Evolutionary conservation across 2,113 vertebrate species (phyloP).

Genomic region (Typhlomys cinereus): DNA sequence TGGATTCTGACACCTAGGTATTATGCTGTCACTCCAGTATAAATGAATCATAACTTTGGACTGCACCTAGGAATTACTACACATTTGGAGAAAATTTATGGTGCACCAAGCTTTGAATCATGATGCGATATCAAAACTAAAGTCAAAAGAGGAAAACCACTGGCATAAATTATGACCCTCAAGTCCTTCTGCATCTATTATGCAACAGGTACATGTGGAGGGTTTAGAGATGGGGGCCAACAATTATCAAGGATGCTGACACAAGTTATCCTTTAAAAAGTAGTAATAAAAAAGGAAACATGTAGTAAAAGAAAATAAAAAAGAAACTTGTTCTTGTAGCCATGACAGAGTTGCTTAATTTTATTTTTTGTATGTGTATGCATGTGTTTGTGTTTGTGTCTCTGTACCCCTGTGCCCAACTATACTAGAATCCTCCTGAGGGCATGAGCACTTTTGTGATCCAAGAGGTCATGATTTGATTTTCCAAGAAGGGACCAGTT

Average conservation of each 20-base stretch:
- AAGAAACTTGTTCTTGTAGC: neutral
- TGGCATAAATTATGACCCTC: constrained; percentile 93
- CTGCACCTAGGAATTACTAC: constrained; percentile 97
- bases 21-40: constrained; percentile 99
- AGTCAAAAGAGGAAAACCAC: constrained; percentile 87
- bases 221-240: constrained; percentile 70
- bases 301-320: neutral
- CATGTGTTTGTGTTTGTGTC: no score
- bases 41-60: constrained; percentile 99
- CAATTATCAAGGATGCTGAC: constrained; percentile 67
- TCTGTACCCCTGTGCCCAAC: neutral
- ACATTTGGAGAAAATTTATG: constrained; percentile 99
- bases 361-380: constrained; percentile 26
- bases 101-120: constrained; percentile 95
- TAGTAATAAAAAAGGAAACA: no score
- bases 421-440: constrained; percentile 17
- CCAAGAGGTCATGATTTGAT: neutral
- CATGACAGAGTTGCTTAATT: neutral
- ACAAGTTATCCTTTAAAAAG: constrained; percentile 61
- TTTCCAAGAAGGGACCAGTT: neutral
- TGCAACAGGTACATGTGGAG: constrained; percentile 79
- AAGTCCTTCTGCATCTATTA: constrained; percentile 45
- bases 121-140: constrained; percentile 97
- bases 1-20: constrained; percentile 99
- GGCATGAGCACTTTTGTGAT: neutral